Evolutionary conservation across 2,113 vertebrate genomes (phyloP), one percentile per base, ranked within the genome.

Genomic region (Macquaria australasica): DNA sequence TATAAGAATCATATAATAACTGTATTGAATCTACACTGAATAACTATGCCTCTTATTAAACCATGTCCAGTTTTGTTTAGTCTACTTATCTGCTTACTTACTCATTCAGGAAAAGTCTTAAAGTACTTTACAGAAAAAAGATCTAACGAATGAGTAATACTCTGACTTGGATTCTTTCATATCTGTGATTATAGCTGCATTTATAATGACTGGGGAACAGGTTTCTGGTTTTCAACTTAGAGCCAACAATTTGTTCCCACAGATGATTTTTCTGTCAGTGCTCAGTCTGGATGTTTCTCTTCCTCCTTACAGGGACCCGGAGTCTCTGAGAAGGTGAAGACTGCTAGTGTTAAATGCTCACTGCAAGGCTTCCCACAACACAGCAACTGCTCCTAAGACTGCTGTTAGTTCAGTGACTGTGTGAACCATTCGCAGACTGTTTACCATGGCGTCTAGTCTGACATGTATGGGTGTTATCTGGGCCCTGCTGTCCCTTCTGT

Each of bases 401-500:
- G 74, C 85, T 87, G 64, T 77, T 79, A 62, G 60, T 64, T 81
- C 81, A 73, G 84, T 67, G 75, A 84, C 73, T 28, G 87, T 88
- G 87, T 84, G 83, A 89, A 84, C 48, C 73, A 3, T 58, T 74
- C 10, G 15, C 83, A 73, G 73, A 63, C 86, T 71, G 78, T 90
- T 82, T 59, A 50, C 79, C 73, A 99, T 99, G 98, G 97, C 97
- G 16, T 98, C 98, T 25, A 99, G 98, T 87, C 96, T 99, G 86
- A 99, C 98, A 2, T 98, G 97, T 34, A 90, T 96, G 0, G 98
- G 98, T 0, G 18, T 97, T 1, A 81, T 98, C 87, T 99, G 98
- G 98, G 96, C 98, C 37, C 89, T 98, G 84, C 95, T 99, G 76
- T 99, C 98, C 14, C 96, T 99, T 87, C 94, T 99, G 14, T 98